Evolutionary conservation across 2,113 vertebrate genomes (phyloP).

Genomic region (Microcebus murinus): DNA sequence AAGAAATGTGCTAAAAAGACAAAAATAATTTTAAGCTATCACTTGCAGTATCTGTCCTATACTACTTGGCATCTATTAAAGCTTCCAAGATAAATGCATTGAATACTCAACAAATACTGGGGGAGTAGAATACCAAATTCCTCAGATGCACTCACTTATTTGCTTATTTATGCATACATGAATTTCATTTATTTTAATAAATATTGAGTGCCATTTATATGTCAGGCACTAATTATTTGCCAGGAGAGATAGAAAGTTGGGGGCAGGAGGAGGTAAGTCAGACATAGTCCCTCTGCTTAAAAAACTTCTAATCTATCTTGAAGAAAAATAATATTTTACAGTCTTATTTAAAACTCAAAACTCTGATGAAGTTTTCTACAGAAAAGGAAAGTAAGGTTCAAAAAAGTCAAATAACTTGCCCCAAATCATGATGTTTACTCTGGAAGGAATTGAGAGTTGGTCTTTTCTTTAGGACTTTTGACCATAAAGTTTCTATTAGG

Average conservation of each 20-base stretch:
- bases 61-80: background rate
- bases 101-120: background rate
- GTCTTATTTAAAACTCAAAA: background rate
- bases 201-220: background rate
- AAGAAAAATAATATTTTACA: background rate
- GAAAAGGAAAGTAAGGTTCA: background rate
- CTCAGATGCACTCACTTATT: background rate
- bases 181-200: background rate
- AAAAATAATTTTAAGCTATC: background rate
- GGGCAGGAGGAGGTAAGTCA: background rate
- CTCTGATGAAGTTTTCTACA: background rate
- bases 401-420: background rate
- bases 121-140: background rate
- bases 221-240: background rate
- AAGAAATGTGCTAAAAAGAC: background rate
- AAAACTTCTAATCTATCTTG: background rate
- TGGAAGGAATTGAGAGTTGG: background rate
- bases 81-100: background rate
- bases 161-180: background rate
- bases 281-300: background rate
- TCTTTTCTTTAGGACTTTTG: background rate
- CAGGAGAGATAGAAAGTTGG: background rate
- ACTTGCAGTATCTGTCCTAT: background rate
- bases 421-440: background rate
- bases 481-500: background rate